Base-by-base conservation (phyloP, 2,888 invertebrate genomes). In the Tupiocoris notatus region DNA sequence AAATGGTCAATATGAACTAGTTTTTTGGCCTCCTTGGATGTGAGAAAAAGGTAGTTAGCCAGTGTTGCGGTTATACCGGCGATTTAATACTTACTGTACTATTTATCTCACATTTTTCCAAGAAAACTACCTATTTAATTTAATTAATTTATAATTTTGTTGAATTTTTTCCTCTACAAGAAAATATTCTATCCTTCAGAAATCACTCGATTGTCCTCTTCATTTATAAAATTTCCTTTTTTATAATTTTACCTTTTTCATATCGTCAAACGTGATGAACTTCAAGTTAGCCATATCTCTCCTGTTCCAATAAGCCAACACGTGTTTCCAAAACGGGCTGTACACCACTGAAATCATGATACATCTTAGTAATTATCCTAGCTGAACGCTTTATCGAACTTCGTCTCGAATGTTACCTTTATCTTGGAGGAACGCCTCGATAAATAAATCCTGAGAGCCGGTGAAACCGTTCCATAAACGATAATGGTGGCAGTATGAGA, bases 401-500 rank as follows among this genome's bases (percentile, higher is more conserved):
- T 56, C 56, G 16, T 56, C 16, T 56, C 16, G 16, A 12, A 9
- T 9, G 56, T 77, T 67, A 80, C 80, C 67, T 77, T 79, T 80
- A 56, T 80, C 80, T 23, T 79, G 59, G 16, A 80, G 65, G 57
- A 80, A 80, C 2, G 79, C 79, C 24, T 80, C 81, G 70, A 83
- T 77, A 75, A 82, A 82, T 22, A 81, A 80, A n/a, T 82, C 80
- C 63, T 81, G 81, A 12, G 80, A 78, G 3, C 83, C 83, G 0
- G 56, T 74, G 77, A 82, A 83, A 58, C 77, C 80, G 61, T 82
- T 81, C 75, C 78, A 80, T 1, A 79, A 59, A 3, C 74, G 61
- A 59, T 79, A 79, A 57, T 80, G 80, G 70, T 80, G 83, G 81
- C 83, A 86, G 78, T 83, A 85, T 0, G 86, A 86, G 7, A 86